Evolutionary conservation across 2,888 invertebrate species (phyloP), one percentile per base, ranked within the genome.

Genomic region (Tanytarsus gracilentus): DNA sequence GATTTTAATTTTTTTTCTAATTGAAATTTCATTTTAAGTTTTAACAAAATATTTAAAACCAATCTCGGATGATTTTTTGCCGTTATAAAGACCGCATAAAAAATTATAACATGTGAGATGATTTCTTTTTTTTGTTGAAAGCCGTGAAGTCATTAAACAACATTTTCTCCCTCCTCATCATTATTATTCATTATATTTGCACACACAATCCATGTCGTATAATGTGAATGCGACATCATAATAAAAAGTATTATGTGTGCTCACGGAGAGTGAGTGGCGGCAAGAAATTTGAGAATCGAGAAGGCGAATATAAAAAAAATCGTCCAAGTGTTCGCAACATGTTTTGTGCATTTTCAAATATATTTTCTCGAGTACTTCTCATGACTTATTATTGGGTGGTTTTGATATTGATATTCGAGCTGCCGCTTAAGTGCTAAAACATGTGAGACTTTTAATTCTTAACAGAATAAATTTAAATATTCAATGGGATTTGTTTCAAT

Each of bases 271-370:
- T 33, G n/a, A 21, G 11, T 18, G 11, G 18, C 40, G 11, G 6
- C 33, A 52, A 14, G 26, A 55, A 21, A 55, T 26, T 30, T 4
- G 23, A 18, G 55, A 23, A 25, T 14, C 8, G 7, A 14, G 39
- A 26, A 16, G 55, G 27, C n/a, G n/a, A 55, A 55, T 39, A 39
- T 55, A 40, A 55, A 40, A 55, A 23, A 23, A 27, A 55, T 36
- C 18, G 53, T 30, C 55, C 55, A 55, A 55, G 55, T 55, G 55
- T 55, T 55, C 55, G 16, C 55, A 55, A 55, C 55, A 55, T 55
- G 55, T 55, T 55, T 55, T 40, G 14, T 55, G 40, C 55, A 55
- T 55, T 55, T 55, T 16, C 16, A 40, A 9, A 18, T 21, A n/a
- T 33, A 23, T 18, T 44, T 11, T 23, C 23, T 44, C 44, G 18